A percentile compares a stretch with the other conserved stretches of the same genome.
These are phyloP conservation scores for Chironomus riparius DNA, from an alignment of 2,888 invertebrate genomes.

Conservation along the genomic window DNA sequence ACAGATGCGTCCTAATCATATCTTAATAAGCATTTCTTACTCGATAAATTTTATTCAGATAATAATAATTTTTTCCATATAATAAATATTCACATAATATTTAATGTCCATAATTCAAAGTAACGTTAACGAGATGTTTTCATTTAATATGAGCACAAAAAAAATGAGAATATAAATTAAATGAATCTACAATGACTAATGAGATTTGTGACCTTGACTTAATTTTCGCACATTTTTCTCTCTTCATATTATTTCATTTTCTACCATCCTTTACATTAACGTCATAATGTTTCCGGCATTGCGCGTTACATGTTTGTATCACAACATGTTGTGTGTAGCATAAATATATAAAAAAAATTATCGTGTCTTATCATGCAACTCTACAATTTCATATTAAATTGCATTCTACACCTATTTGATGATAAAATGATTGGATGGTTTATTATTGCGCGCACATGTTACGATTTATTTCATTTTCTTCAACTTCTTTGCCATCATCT, in stretches of 20 bases:
- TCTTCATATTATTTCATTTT: background rate
- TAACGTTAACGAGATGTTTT: background rate
- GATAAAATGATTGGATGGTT: background rate
- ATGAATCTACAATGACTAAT: background rate
- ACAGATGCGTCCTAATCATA: background rate
- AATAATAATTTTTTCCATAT: background rate
- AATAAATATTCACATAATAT: too few species aligned
- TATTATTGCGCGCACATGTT: slow-evolving; percentile 26
- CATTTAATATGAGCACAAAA: background rate
- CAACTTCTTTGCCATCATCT: too few species aligned
- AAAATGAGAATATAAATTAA: background rate
- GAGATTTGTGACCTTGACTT: slow-evolving; percentile 5
- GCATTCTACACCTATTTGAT: background rate
- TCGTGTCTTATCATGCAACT: background rate
- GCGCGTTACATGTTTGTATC: background rate
- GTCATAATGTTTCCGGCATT: background rate
- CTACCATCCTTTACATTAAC: background rate
- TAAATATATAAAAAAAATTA: too few species aligned
- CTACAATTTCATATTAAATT: background rate
- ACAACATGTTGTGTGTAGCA: background rate
- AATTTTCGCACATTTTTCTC: slow-evolving; percentile 1
- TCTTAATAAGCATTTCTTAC: background rate
- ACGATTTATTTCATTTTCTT: background rate
- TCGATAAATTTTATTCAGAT: background rate
- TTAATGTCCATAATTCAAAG: background rate